A percentile compares a stretch with the other conserved stretches of the same genome.
phyloP scores from a whole-genome alignment of 2,888 invertebrate species.

The Chironomus riparius region DNA sequence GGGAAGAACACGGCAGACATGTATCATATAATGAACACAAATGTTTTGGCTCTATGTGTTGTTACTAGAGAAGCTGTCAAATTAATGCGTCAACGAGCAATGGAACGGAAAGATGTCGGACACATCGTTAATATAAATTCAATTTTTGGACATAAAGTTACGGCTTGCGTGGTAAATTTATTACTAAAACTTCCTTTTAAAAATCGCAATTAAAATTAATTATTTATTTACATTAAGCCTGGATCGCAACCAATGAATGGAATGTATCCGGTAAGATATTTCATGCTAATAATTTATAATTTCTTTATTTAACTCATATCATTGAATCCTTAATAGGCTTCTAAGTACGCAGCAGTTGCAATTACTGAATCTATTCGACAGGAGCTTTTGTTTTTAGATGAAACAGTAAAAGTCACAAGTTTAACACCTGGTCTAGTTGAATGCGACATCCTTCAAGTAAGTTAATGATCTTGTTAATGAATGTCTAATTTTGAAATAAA shows the following conservation, averaged over 20 bases:
- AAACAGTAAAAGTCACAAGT: neutral
- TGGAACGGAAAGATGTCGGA: slow-evolving; percentile 37
- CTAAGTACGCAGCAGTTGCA: slow-evolving; percentile 35
- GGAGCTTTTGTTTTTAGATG: slow-evolving; percentile 33
- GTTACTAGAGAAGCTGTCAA: slow-evolving; percentile 46
- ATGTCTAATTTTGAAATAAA: neutral
- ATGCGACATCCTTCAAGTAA: neutral
- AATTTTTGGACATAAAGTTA: slow-evolving; percentile 22
- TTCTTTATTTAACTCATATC: too few species aligned
- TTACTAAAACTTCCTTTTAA: neutral
- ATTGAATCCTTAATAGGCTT: neutral
- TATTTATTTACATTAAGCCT: slow-evolving; percentile 26
- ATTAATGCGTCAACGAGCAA: slow-evolving; percentile 44
- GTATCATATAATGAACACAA: slow-evolving; percentile 41
- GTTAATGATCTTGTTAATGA: neutral
- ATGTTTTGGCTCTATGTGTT: slow-evolving; percentile 46
- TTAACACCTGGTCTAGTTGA: slow-evolving; percentile 1
- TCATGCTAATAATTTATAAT: too few species aligned
- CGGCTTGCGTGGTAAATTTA: neutral
- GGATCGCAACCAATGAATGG: slow-evolving; percentile 34
- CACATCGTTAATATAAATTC: slow-evolving; percentile 23
- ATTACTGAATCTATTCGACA: slow-evolving; percentile 38
- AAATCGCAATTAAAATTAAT: slow-evolving; percentile 9
- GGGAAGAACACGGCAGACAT: slow-evolving; percentile 38
- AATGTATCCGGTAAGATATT: slow-evolving; percentile 31